These are phyloP conservation scores for Ornithorhynchus anatinus DNA, from an alignment of 2,113 vertebrate species.

Conservation along the genomic window DNA sequence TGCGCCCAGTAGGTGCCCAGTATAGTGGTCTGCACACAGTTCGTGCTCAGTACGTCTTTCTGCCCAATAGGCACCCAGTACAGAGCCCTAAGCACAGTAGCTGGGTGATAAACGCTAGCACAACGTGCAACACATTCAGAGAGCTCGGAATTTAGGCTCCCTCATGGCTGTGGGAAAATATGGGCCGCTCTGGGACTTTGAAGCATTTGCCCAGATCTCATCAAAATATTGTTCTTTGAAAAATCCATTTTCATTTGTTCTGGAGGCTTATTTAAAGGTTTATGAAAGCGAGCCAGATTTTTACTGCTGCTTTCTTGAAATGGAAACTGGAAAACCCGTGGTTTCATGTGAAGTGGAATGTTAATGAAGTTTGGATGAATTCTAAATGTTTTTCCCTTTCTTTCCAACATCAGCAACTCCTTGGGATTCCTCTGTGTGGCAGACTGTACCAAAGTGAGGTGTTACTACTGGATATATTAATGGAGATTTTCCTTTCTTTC, in stretches of 20 bases:
- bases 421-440: background rate
- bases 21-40: too few species aligned
- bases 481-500: too few species aligned
- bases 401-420: background rate
- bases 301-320: conserved; percentile 62
- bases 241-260: conserved; percentile 68
- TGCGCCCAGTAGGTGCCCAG: too few species aligned
- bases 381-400: conserved; percentile 23
- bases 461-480: background rate
- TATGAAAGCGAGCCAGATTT: conserved; percentile 63
- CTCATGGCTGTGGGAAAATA: too few species aligned
- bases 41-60: background rate
- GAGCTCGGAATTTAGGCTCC: too few species aligned
- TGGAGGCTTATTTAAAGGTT: conserved; percentile 66
- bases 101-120: conserved; percentile 29
- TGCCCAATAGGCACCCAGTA: background rate
- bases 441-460: background rate
- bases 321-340: conserved; percentile 40
- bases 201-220: conserved; percentile 63
- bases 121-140: conserved; percentile 54
- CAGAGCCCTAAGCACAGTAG: conserved; percentile 29
- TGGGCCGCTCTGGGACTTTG: too few species aligned
- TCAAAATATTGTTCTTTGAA: conserved; percentile 67
- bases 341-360: conserved; percentile 38
- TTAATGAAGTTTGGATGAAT: conserved; percentile 49